Evolutionary conservation across 2,113 vertebrate genomes (phyloP).

Genomic region (Micronycteris hirsuta): DNA sequence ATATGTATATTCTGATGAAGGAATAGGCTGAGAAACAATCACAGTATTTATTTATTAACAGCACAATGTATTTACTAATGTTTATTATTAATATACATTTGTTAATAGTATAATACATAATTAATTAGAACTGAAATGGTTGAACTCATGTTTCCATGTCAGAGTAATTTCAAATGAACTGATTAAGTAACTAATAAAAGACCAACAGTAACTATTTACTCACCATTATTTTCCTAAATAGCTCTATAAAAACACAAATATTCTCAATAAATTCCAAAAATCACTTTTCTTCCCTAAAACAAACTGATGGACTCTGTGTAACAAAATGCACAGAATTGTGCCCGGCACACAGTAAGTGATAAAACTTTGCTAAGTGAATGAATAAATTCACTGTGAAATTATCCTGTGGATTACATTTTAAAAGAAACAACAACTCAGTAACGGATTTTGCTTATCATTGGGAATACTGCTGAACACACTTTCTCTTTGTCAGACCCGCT

Average conservation of each 20-base stretch:
- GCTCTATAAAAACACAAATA: constrained; percentile 27
- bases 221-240: not conserved
- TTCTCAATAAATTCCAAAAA: constrained; percentile 10
- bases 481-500: not conserved
- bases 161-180: constrained; percentile 13
- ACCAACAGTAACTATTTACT: not conserved
- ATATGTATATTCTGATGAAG: not conserved
- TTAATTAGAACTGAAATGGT: constrained; percentile 2
- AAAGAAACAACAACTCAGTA: not conserved
- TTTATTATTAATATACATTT: not conserved
- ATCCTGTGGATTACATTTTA: not conserved
- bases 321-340: not conserved
- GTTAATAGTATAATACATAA: not conserved
- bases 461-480: not conserved
- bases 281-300: not conserved
- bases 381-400: not conserved
- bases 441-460: not conserved
- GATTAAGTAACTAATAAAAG: not conserved
- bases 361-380: not conserved
- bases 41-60: not conserved
- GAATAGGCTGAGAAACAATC: not conserved
- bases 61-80: not conserved
- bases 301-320: not conserved
- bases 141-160: not conserved
- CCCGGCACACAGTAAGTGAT: not conserved